Evolutionary conservation across 1,140 invertebrate genomes (phyloP), one percentile per base, ranked within the genome.

Genomic region (Drosophila bocki): DNA sequence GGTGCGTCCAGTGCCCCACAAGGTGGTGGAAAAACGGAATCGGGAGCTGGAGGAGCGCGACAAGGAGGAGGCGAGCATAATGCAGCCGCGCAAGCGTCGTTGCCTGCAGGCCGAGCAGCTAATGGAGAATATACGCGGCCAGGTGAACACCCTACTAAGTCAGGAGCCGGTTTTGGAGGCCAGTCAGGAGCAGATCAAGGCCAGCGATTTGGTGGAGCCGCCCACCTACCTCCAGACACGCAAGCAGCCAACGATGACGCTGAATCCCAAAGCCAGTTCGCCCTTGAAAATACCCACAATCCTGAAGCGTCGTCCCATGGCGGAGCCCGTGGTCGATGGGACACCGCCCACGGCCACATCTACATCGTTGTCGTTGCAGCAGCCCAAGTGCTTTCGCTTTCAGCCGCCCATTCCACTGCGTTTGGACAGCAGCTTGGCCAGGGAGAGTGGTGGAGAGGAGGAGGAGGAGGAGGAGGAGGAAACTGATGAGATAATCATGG

Each of bases 401-500:
- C 22, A 50, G 62, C 47, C 75, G 11, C 68, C 84, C 0, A 78
- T 54, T 32, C 84, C 77, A 1, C 8, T 88, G 19, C 35, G 29
- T 6, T 5, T 32, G 13, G 45, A 50, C 13, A 22, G 39, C 6
- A 26, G 19, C 13, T 12, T 54, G 41, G 39, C 26, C 6, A n/a
- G 19, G 15, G 44, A 33, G 37, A 44, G 42, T 22, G 19, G 44
- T 1, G 17, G 44, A 2, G 45, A 45, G 2, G 53, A 48, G 13
- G 68, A 75, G 19, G 83, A 82, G 33, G 45, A 45, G 2, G 53
- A 48, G 13, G 68, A 75, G 19, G 83, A 82, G 33, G 82, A 71
- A 9, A 72, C 82, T 1, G 84, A 84, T 60, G 85, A 82, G 44
- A 85, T 90, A 7, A 76, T 90, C 42, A 44, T 88, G 60, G 85